Evolutionary conservation across 2,888 invertebrate species (phyloP).

Genomic region (Pandemis corylana): DNA sequence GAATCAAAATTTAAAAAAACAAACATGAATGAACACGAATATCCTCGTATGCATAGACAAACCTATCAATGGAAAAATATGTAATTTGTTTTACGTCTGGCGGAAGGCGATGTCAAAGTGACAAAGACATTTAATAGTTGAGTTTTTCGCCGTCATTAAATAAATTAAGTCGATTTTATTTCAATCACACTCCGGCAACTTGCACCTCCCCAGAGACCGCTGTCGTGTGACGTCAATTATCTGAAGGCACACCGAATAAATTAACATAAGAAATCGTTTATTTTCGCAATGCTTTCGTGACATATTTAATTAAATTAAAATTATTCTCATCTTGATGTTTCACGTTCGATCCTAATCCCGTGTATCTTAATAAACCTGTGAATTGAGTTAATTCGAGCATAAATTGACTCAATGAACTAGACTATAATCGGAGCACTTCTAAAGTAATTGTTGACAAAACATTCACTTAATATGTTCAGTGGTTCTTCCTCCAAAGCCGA

Average conservation of each 20-base stretch:
- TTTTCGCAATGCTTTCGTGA: neutral
- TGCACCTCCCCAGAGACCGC: neutral
- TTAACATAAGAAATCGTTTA: neutral
- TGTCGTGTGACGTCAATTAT: constrained; percentile 21
- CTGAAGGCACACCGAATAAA: constrained; percentile 18
- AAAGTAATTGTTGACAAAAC: constrained; percentile 9
- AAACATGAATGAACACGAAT: no score
- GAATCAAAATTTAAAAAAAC: no score
- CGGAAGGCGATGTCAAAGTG: no score
- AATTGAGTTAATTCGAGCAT: neutral
- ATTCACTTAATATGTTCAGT: neutral
- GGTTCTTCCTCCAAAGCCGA: neutral
- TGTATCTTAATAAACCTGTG: neutral
- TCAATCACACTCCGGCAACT: constrained; percentile 8
- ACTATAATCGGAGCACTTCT: neutral
- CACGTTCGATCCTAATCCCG: neutral
- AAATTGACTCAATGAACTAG: neutral
- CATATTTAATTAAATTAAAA: neutral
- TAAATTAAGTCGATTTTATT: constrained; percentile 1
- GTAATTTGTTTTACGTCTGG: no score
- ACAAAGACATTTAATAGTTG: no score
- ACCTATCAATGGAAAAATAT: no score
- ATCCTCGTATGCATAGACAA: no score
- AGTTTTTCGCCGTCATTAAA: no score
- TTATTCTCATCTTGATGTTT: neutral